Base-by-base conservation (phyloP, 30 jellyfish, hydroid and myxozoan species). In the Nemopilema nomurai region DNA sequence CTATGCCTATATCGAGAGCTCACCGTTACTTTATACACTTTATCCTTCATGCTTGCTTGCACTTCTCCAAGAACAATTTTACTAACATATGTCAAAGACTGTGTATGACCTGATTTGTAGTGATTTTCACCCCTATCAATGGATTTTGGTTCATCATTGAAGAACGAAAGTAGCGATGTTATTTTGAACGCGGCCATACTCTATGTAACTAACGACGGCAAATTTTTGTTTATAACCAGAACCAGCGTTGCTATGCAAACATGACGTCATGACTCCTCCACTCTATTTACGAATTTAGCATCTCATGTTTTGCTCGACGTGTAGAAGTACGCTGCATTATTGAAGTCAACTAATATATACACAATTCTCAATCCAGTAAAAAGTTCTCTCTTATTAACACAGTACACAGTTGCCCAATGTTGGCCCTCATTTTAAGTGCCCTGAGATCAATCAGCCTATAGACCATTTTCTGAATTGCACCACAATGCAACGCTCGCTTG, bases 301-400 rank as follows among this genome's bases (percentile, higher is more conserved):
- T 17, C 52, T 49, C 62, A 77, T 28, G 32, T 31, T 21, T 8
- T 77, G 87, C 41, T 51, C 87, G 50, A 77, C 87, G 63, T 77
- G 87, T 77, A 77, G 41, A 77, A 77, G 26, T 41, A 13, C 57
- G 13, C 57, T 41, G 87, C 87, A 19, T 77, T 77, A 18, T 77
- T 77, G 79, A 77, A 77, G 41, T 77, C 87, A 77, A 53, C 25
- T 21, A 77, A 73, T 18, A 73, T 63, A 41, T 77, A 41, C 57
- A 41, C 57, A 41, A 41, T 41, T 41, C 13, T 41, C 57, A 6
- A 41, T 41, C 57, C 6, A 41, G 57, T 41, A 41, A 41, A 41
- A 41, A 6, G 57, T 41, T 3, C 6, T 41, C 57, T 3, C 57
- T 41, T 41, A 41, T 41, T 41, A 13, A 41, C 57, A 41, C 57